Conservation (phyloP, 2,113 vertebrate species). For the Lampris megalopsis region DNA sequence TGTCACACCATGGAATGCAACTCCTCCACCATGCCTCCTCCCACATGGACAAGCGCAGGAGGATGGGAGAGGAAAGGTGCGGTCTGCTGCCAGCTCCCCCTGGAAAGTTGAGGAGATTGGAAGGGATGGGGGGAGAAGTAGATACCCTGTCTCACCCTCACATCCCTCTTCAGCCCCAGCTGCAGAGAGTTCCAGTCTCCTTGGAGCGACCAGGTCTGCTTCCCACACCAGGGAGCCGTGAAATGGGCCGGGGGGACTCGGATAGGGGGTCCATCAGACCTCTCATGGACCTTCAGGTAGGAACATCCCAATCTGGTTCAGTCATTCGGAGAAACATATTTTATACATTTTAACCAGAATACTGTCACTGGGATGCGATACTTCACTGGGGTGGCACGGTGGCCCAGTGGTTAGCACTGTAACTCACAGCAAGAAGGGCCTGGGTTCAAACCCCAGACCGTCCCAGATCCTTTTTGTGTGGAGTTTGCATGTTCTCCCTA, state of each 20-base stretch:
- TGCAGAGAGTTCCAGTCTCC: constrained; percentile 53
- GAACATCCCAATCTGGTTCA: background rate
- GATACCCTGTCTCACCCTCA: constrained; percentile 55
- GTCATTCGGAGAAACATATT: too few species aligned
- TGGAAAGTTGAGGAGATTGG: constrained; percentile 68
- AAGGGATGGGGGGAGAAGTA: constrained; percentile 39
- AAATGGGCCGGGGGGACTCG: constrained; percentile 55
- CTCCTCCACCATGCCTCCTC: constrained; percentile 50
- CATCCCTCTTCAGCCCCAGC: constrained; percentile 56
- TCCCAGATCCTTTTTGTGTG: too few species aligned
- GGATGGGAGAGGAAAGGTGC: constrained; percentile 66
- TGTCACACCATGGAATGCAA: constrained; percentile 39
- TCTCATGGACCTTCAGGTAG: constrained; percentile 74
- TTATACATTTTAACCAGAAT: too few species aligned
- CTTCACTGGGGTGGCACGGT: too few species aligned
- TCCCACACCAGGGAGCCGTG: constrained; percentile 55
- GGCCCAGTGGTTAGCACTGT: too few species aligned
- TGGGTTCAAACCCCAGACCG: too few species aligned
- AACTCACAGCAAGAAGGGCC: too few species aligned
- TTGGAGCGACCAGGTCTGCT: constrained; percentile 61
- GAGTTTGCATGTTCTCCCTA: too few species aligned
- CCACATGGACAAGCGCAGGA: constrained; percentile 56
- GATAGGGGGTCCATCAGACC: constrained; percentile 70
- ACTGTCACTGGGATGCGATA: too few species aligned
- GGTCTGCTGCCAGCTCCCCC: constrained; percentile 69